A percentile compares a stretch with the other conserved stretches of the same genome.
Conservation (phyloP, 1,140 invertebrate genomes). For the Oncopodura yosiiana region DNA sequence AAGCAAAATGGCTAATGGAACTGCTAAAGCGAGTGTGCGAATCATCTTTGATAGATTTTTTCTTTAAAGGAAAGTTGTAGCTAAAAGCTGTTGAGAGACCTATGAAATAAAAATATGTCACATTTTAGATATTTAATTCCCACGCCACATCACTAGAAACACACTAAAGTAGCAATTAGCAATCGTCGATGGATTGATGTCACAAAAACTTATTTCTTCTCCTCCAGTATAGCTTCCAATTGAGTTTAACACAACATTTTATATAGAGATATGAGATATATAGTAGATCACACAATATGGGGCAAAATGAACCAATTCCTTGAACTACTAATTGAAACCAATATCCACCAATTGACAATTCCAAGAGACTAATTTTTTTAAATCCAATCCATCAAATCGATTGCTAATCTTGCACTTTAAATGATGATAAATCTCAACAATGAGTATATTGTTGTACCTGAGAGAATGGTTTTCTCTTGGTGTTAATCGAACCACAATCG, state of each 20-base stretch:
- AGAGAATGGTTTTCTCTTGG: constrained; percentile 34
- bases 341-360: background rate
- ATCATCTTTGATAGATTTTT: constrained; percentile 26
- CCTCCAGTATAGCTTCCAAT: background rate
- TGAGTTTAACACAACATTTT: no score
- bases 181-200: background rate
- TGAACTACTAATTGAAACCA: background rate
- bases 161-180: no score
- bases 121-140: background rate
- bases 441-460: constrained; percentile 21
- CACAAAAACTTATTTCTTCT: background rate
- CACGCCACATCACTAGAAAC: background rate
- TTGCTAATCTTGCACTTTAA: no score
- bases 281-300: no score
- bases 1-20: constrained; percentile 34
- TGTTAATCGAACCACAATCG: constrained; percentile 32
- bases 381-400: no score
- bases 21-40: constrained; percentile 29
- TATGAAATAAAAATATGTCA: background rate
- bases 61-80: background rate
- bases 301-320: no score
- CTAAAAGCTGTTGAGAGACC: constrained; percentile 2
- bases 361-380: background rate
- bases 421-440: background rate
- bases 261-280: no score